phyloP scores from a whole-genome alignment of 2,797 vertebrate genomes.

The Acipenser transmontanus region DNA sequence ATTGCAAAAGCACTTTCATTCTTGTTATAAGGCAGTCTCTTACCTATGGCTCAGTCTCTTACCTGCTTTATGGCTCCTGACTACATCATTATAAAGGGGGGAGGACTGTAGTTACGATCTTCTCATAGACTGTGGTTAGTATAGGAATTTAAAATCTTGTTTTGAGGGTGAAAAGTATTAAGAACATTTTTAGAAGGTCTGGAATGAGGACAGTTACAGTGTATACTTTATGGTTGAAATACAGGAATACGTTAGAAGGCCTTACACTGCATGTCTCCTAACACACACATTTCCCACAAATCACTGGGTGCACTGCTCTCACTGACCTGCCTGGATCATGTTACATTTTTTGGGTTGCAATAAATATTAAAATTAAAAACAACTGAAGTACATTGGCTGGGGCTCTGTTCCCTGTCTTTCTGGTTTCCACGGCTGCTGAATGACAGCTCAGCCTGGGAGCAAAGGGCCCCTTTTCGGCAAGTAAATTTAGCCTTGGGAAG shows the following conservation, averaged over 20 bases:
- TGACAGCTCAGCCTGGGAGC: slow-evolving; percentile 68
- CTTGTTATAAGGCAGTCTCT: too few species aligned
- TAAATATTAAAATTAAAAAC: slow-evolving; percentile 78
- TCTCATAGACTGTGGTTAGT: too few species aligned
- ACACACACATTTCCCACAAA: slow-evolving; percentile 47
- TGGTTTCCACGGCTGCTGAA: slow-evolving; percentile 70
- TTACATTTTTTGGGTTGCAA: slow-evolving; percentile 71
- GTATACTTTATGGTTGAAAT: too few species aligned
- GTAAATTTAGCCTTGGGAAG: slow-evolving; percentile 77
- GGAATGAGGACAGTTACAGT: too few species aligned
- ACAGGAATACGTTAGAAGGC: slow-evolving; percentile 24
- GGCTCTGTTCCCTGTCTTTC: slow-evolving; percentile 71
- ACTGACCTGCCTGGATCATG: slow-evolving; percentile 61
- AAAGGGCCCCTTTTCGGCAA: slow-evolving; percentile 57
- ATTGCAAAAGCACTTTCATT: too few species aligned
- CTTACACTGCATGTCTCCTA: slow-evolving; percentile 40
- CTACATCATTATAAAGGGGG: too few species aligned
- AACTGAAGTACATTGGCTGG: slow-evolving; percentile 62
- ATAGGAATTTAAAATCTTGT: too few species aligned
- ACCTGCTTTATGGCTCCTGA: too few species aligned
- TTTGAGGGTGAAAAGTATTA: too few species aligned
- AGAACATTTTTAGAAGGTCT: too few species aligned
- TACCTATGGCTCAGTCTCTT: too few species aligned
- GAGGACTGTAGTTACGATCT: too few species aligned
- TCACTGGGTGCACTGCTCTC: slow-evolving; percentile 45